Percentiles rank a stretch among this genome's conserved stretches.
phyloP scores from a whole-genome alignment of 30 jellyfish, hydroid and myxozoan species.

The Phacellophora camtschatica region DNA sequence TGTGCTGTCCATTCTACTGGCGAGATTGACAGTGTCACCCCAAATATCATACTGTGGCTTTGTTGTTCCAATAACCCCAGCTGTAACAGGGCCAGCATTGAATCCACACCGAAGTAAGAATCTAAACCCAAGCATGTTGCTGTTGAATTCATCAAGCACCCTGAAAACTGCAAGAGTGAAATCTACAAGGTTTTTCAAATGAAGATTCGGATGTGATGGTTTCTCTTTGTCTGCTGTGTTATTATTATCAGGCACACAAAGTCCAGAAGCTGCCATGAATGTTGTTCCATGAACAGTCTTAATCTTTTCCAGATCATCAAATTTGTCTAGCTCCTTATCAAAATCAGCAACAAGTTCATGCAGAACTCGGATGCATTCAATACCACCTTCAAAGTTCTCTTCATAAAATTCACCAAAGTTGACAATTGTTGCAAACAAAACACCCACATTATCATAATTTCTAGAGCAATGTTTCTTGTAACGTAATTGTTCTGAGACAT shows the following conservation, averaged over 20 bases:
- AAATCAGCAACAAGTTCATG: constrained; percentile 98
- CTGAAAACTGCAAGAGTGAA: constrained; percentile 86
- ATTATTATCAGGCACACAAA: constrained; percentile 52
- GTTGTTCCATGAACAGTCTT: constrained; percentile 99
- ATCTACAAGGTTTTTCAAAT: constrained; percentile 75
- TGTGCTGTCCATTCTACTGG: constrained; percentile 98
- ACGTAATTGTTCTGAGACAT: constrained; percentile 93
- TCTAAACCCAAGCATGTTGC: constrained; percentile 94
- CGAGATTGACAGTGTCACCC: constrained; percentile 99
- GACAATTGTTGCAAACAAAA: constrained; percentile 94
- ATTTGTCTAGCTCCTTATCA: constrained; percentile 91
- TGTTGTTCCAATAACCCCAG: constrained; percentile 98
- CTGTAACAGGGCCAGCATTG: constrained; percentile 99
- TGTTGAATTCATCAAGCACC: constrained; percentile 86
- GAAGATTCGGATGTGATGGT: constrained; percentile 73
- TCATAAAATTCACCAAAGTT: constrained; percentile 95
- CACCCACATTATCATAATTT: constrained; percentile 95
- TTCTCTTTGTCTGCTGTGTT: not conserved
- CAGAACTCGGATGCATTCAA: constrained; percentile 93
- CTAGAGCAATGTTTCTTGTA: constrained; percentile 92
- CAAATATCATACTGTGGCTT: constrained; percentile 99
- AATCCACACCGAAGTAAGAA: constrained; percentile 90
- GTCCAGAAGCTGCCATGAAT: constrained; percentile 99
- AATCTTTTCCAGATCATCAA: constrained; percentile 94
- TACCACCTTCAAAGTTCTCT: constrained; percentile 96